Percentiles rank a stretch among this genome's conserved stretches.
Conservation (phyloP, 2,888 invertebrate species). For the Lumbricus terrestris region DNA sequence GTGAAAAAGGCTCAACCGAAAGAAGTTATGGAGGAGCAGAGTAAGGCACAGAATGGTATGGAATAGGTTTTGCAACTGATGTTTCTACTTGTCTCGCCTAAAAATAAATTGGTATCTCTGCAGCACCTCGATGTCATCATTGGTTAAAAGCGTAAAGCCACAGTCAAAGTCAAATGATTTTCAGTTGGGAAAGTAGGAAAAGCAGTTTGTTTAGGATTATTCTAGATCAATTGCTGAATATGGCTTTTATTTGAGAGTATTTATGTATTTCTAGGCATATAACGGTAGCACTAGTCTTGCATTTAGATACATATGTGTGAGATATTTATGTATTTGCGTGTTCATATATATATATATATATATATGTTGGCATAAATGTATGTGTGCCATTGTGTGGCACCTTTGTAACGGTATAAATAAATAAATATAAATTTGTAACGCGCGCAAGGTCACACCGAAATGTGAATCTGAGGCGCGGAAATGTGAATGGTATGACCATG, state of each 20-base stretch:
- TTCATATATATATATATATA: no score
- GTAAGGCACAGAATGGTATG: background rate
- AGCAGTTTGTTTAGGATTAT: background rate
- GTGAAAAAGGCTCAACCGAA: conserved; percentile 9
- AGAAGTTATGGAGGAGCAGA: conserved; percentile 7
- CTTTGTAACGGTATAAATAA: no score
- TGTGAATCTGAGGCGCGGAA: no score
- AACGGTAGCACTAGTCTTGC: background rate
- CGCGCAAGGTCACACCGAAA: no score
- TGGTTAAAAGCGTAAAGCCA: background rate
- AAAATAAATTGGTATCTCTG: background rate
- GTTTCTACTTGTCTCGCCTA: background rate
- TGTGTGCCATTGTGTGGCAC: no score
- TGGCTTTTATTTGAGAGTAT: background rate
- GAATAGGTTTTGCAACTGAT: background rate
- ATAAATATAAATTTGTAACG: no score
- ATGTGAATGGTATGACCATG: no score
- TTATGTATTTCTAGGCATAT: no score
- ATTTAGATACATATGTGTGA: background rate
- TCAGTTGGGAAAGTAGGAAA: background rate
- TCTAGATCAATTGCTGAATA: background rate
- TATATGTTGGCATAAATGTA: no score
- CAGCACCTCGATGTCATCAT: background rate
- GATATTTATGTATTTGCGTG: no score
- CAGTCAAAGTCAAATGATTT: background rate